phyloP scores from a whole-genome alignment of 2,113 vertebrate genomes.

The Rousettus leschenaultii region DNA sequence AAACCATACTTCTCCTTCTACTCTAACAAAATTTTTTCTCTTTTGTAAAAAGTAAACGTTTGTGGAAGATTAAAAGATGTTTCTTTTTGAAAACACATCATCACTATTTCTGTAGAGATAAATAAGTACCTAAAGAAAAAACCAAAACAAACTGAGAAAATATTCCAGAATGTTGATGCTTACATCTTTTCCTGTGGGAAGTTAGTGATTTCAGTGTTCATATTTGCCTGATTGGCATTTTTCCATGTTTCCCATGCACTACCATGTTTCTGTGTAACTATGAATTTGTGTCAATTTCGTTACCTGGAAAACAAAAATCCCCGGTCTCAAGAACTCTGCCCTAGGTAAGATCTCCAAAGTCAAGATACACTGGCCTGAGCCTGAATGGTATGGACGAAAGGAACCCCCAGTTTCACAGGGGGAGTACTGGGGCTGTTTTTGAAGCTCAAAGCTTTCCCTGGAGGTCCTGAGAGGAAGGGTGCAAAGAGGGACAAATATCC shows the following conservation, averaged over 20 bases:
- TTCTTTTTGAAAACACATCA: conserved; percentile 9
- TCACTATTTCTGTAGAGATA: not conserved
- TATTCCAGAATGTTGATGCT: not conserved
- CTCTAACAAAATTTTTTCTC: not conserved
- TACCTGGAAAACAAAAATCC: not conserved
- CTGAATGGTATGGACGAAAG: not conserved
- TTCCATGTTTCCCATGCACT: not conserved
- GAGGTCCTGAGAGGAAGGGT: not conserved
- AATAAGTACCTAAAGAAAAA: not conserved
- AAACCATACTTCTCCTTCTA: not conserved
- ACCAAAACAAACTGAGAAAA: not conserved
- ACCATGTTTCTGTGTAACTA: not conserved
- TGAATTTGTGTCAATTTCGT: not conserved
- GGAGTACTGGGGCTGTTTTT: not conserved
- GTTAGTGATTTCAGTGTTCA: not conserved
- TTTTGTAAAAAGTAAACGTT: not conserved
- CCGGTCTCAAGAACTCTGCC: not conserved
- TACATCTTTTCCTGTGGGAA: not conserved
- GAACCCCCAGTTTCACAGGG: not conserved
- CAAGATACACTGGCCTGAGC: not conserved
- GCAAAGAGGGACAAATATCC: not conserved
- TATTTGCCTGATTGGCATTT: not conserved
- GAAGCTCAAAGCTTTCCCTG: not conserved
- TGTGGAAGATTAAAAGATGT: not conserved
- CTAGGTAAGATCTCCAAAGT: not conserved